A percentile compares a stretch with the other conserved stretches of the same genome.
Conservation (phyloP, 2,797 vertebrate species). For the Crocidura indochinensis region DNA sequence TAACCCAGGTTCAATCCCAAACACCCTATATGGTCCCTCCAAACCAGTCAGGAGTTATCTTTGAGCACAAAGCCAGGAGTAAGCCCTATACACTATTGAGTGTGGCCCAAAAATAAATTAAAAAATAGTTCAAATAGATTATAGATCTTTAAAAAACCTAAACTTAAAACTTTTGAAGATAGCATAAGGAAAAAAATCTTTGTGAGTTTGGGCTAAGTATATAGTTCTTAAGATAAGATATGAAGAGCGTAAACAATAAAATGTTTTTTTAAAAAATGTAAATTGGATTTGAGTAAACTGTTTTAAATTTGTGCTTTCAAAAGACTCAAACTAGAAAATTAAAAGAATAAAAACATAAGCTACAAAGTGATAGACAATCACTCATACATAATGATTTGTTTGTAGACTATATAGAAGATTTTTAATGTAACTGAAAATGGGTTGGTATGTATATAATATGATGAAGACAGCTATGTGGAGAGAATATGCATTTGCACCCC, state of each 20-base stretch:
- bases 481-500: too few relatives aligned
- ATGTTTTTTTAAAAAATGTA: not conserved
- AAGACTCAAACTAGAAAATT: conserved; percentile 35
- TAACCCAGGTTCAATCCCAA: too few relatives aligned
- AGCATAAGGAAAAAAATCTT: not conserved
- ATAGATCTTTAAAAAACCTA: conserved; percentile 22
- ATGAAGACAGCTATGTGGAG: too few relatives aligned
- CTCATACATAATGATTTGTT: not conserved
- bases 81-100: too few relatives aligned
- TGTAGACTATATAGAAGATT: not conserved
- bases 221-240: not conserved
- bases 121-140: not conserved
- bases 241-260: conserved; percentile 2
- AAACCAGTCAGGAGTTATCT: too few relatives aligned
- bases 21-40: too few relatives aligned
- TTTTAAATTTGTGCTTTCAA: conserved; percentile 5
- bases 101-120: not conserved
- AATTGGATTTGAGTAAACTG: conserved; percentile 36
- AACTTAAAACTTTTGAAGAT: conserved; percentile 29
- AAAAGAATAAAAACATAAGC: conserved; percentile 24
- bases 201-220: conserved; percentile 12
- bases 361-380: conserved; percentile 38
- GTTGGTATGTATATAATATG: not conserved
- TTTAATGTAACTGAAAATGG: conserved; percentile 9
- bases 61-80: too few relatives aligned